Evolutionary conservation across 2,888 invertebrate species (phyloP).

Genomic region (Ophioninae sp.): DNA sequence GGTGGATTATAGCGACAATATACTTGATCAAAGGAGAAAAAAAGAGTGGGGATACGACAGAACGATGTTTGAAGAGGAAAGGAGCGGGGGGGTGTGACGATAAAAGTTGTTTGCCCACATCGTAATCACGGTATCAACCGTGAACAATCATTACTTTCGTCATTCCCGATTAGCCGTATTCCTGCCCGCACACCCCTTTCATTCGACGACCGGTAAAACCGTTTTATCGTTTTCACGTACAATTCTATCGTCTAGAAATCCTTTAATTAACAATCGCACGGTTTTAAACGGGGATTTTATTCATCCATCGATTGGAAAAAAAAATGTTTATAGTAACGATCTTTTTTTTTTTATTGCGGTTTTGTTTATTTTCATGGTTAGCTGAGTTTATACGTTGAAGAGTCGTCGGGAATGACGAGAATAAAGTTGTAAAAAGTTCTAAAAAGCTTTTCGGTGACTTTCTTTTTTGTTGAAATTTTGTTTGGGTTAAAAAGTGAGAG

Average conservation of each 20-base stretch:
- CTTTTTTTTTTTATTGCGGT: too few species aligned
- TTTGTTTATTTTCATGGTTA: too few species aligned
- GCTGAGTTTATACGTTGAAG: too few species aligned
- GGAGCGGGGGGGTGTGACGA: neutral
- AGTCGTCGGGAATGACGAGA: too few species aligned
- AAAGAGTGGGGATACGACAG: constrained; percentile 5
- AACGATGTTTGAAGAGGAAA: too few species aligned
- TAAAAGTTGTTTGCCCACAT: constrained; percentile 38
- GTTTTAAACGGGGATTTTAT: neutral
- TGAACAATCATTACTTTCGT: constrained; percentile 44
- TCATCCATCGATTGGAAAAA: neutral
- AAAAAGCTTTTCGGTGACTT: too few species aligned
- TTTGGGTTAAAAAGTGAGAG: too few species aligned
- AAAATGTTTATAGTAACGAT: too few species aligned
- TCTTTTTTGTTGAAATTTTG: too few species aligned
- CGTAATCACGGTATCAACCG: constrained; percentile 25
- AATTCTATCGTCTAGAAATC: constrained; percentile 7
- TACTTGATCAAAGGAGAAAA: constrained; percentile 19
- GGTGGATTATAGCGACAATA: constrained; percentile 36
- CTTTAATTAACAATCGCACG: constrained; percentile 16
- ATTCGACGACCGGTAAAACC: constrained; percentile 15
- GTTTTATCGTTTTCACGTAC: constrained; percentile 6
- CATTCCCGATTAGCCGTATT: constrained; percentile 30
- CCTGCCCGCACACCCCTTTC: neutral
- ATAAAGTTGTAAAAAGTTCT: too few species aligned